These are phyloP conservation scores for Papilio xuthus DNA, from an alignment of 1,140 invertebrate genomes.

Conservation along the genomic window DNA sequence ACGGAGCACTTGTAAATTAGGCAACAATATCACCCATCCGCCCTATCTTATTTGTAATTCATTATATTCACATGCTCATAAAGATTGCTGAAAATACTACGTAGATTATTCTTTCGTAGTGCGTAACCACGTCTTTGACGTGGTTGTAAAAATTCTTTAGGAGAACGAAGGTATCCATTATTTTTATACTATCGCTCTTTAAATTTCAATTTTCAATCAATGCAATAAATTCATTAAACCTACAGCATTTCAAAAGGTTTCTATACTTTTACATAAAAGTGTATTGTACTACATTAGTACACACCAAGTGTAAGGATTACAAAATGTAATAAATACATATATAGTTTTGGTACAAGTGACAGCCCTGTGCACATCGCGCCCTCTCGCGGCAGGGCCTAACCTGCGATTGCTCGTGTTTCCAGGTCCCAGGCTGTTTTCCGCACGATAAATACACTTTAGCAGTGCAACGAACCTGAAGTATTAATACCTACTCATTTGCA, in stretches of 20 bases:
- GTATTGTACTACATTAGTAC: background rate
- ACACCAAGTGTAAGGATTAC: background rate
- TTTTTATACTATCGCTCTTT: too few species aligned
- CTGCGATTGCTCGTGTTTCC: conserved; percentile 48
- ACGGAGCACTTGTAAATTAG: background rate
- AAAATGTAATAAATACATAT: background rate
- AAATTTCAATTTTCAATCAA: too few species aligned
- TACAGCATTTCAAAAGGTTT: background rate
- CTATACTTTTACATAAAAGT: background rate
- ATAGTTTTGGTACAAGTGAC: background rate
- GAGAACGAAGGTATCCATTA: too few species aligned
- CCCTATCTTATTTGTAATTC: background rate
- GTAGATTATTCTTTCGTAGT: background rate
- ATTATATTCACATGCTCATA: background rate
- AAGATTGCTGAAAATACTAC: background rate
- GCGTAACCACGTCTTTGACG: too few species aligned
- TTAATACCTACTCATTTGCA: conserved; percentile 36
- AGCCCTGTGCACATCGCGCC: conserved; percentile 27
- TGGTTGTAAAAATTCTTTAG: background rate
- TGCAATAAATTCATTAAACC: too few species aligned
- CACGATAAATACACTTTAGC: conserved; percentile 46
- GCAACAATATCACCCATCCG: background rate
- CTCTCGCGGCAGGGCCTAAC: conserved; percentile 44
- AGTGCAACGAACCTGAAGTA: conserved; percentile 35
- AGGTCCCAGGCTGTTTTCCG: conserved; percentile 51